Conservation (phyloP, 1,140 invertebrate genomes). For the Philotrypesis tridentata region DNA sequence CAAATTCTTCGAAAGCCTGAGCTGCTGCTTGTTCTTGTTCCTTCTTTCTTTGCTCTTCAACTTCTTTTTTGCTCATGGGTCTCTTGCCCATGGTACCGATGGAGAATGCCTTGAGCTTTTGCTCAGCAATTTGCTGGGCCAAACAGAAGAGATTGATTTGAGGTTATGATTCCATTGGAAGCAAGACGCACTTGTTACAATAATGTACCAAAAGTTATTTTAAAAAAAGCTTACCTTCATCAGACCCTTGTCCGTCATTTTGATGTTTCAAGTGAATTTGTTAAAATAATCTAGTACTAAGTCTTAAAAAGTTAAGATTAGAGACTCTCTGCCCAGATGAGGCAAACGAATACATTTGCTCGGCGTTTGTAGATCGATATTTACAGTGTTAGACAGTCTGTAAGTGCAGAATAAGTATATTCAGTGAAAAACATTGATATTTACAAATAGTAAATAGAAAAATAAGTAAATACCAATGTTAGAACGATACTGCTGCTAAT, state of each 20-base stretch:
- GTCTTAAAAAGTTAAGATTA: neutral
- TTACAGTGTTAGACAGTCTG: neutral
- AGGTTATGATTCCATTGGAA: conserved; percentile 21
- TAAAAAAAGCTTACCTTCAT: conserved; percentile 65
- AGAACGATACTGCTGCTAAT: no score
- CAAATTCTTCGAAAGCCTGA: conserved; percentile 96
- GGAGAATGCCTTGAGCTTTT: conserved; percentile 88
- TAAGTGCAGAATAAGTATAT: no score
- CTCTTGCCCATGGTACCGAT: conserved; percentile 88
- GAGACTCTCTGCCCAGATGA: neutral
- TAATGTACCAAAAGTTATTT: conserved; percentile 24
- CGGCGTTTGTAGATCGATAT: neutral
- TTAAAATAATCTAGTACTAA: neutral
- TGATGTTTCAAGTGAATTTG: neutral
- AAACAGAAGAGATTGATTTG: conserved; percentile 36
- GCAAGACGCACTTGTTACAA: neutral
- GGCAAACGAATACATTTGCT: conserved; percentile 15
- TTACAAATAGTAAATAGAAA: no score
- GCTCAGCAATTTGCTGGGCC: conserved; percentile 79
- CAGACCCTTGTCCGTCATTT: conserved; percentile 71
- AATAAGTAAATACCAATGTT: no score
- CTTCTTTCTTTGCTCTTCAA: conserved; percentile 90
- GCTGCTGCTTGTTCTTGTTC: conserved; percentile 91
- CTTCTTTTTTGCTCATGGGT: conserved; percentile 87
- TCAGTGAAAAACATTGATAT: no score